Evolutionary conservation across 2,113 vertebrate species (phyloP), one percentile per base, ranked within the genome.

Genomic region (Micromys minutus): DNA sequence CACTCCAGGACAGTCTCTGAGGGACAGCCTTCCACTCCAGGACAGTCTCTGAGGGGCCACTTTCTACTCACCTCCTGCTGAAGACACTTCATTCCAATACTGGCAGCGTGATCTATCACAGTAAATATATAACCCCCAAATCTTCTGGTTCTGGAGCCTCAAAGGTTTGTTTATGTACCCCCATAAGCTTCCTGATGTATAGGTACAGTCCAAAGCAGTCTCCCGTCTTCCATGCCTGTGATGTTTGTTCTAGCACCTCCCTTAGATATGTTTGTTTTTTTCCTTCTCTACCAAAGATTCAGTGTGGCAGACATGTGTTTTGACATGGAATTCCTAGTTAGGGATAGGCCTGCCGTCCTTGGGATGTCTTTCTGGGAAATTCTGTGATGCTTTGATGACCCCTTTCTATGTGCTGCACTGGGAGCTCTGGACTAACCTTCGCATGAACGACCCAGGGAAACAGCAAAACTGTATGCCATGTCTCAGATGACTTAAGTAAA

Each of bases 51-150:
- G 50, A 52, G 50, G 50, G 50, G 11, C 50, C 5, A 11, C 50
- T 11, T 52, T 52, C 50, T 24, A 47, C 11, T 81, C 36, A 39
- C 31, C 80, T 45, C 85, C 50, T 93, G 74, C n/a, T 52, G 83
- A 95, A 72, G 65, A 94, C 24, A 59, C 59, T 61, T 96, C 79
- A 36, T 47, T 84, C 12, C 34, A 65, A 34, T 24, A 87, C 71
- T 88, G 50, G 31, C 29, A 88, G 45, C 47, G 72, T 55, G 85
- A 72, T 45, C 22, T 79, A 75, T 71, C 86, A 4, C 3, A 65
- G 76, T 69, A 69, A 87, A 57, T 65, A 21, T 9, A 69, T 59
- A 65, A 36, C 71, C 52, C 19, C 50, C 90, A 67, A 55, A 34
- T 52, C n/a, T 74, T 80, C 65, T 50, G 3, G 87, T 39, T 65